Base-by-base conservation (phyloP, 2,888 invertebrate genomes). In the Cephalotes varians region DNA sequence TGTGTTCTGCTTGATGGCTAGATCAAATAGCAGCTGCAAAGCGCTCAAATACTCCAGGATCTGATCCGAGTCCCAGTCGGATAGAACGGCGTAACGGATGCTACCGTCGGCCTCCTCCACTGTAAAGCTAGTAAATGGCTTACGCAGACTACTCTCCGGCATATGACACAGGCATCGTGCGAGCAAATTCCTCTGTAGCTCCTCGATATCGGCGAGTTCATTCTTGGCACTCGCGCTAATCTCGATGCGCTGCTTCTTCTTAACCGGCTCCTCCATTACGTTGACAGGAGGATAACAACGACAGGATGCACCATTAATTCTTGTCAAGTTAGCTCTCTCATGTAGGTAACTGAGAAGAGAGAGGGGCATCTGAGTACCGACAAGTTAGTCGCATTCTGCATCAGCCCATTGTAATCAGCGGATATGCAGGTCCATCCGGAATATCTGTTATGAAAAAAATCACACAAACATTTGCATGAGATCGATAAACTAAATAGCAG, bases 1-100 rank as follows among this genome's bases (percentile, higher is more conserved):
- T 72, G 96, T 96, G 91, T 98, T 98, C 94, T 98, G 98, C 93
- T 98, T 98, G 74, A 98, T 95, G 92, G 98, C 98, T 71, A 98
- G 96, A 93, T 98, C 98, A 92, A 98, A 98, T 87, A 98, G 95
- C 18, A 98, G 95, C 92, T 98, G 98, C 91, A 98, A 96, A 87
- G 97, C 97, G 83, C 98, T 98, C 85, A 98, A 95, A 93, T 98
- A 98, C 91, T 98, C 97, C 58, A 98, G 94, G 6, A 97, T 95
- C 91, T 96, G 96, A 86, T 96, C 96, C n/a, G 96, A 95, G 54
- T 96, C 96, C 96, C 97, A 97, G 93, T 96, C 95, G 77, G 95
- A 95, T 76, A 96, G 92, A 83, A 95, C 95, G 0, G 95, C 95
- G 28, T 95, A 95, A 54, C 96, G 94, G 85, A 95, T 95, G 56